A percentile compares a stretch with the other conserved stretches of the same genome.
Evolutionary conservation across 2,888 invertebrate species (phyloP).

Genomic region (Pseudococcus viburni): DNA sequence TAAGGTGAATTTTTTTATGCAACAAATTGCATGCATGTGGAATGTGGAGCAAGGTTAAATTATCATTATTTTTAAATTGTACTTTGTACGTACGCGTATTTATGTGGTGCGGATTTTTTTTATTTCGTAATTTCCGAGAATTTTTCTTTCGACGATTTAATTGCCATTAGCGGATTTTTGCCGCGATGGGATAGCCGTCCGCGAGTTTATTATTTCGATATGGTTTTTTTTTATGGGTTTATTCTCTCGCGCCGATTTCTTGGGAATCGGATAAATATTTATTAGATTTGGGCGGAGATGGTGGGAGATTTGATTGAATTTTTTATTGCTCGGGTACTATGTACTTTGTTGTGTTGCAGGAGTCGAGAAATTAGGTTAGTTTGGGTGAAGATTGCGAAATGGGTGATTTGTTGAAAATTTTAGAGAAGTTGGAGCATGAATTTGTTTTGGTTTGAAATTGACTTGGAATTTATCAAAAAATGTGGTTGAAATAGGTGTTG

Average conservation of each 20-base stretch:
- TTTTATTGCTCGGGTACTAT: too few relatives aligned
- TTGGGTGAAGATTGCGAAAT: too few relatives aligned
- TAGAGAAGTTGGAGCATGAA: too few relatives aligned
- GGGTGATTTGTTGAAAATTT: too few relatives aligned
- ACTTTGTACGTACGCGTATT: too few relatives aligned
- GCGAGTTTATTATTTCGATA: background rate
- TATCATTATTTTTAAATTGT: background rate
- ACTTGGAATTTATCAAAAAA: too few relatives aligned
- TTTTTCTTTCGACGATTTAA: background rate
- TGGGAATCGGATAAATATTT: background rate
- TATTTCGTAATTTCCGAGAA: background rate
- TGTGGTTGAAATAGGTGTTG: too few relatives aligned
- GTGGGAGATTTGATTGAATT: too few relatives aligned
- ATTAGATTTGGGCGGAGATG: too few relatives aligned
- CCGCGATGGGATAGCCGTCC: background rate
- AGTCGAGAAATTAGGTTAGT: too few relatives aligned
- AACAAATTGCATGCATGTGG: conserved; percentile 3
- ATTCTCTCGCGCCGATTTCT: background rate
- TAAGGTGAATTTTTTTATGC: conserved; percentile 5
- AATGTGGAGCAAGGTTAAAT: conserved; percentile 3
- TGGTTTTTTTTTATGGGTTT: background rate
- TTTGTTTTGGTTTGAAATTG: too few relatives aligned
- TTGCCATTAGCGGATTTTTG: background rate
- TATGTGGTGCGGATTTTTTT: background rate
- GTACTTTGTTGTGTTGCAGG: too few relatives aligned